Percentiles rank a stretch among this genome's conserved stretches.
Evolutionary conservation across 2,888 invertebrate species (phyloP).

Genomic region (Argyra leucocephala): DNA sequence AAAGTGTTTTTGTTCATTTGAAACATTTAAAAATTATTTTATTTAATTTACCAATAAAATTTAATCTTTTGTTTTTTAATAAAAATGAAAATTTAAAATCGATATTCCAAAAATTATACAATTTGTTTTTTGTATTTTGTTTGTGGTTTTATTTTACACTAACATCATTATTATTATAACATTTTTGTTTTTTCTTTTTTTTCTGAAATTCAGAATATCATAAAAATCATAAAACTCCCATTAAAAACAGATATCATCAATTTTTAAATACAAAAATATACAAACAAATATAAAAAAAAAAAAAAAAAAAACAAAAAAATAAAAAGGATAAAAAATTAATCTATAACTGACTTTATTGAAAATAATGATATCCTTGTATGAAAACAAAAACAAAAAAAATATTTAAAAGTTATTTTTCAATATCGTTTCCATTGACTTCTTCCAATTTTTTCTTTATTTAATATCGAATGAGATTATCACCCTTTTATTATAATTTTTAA

Average conservation of each 20-base stretch:
- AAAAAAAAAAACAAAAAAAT: background rate
- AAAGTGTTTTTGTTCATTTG: no score
- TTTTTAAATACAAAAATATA: no score
- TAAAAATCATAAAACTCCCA: background rate
- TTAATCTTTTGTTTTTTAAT: no score
- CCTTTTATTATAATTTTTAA: background rate
- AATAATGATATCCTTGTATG: background rate
- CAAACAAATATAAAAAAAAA: no score
- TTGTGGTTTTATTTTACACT: no score
- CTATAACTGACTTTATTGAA: background rate
- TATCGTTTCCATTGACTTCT: background rate
- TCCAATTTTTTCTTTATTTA: background rate
- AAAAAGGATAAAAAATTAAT: background rate
- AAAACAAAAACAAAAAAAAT: background rate
- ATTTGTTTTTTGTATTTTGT: no score
- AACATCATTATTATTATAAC: no score
- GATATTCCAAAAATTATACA: no score
- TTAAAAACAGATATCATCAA: background rate
- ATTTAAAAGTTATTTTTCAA: background rate
- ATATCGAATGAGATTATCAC: background rate
- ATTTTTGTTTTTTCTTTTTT: no score
- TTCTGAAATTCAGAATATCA: slow-evolving; percentile 7
- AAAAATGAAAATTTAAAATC: no score
- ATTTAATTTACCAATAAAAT: no score
- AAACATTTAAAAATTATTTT: no score